Evolutionary conservation across 2,113 vertebrate species (phyloP), one percentile per base, ranked within the genome.

Genomic region (Dicrurus megarhynchus): DNA sequence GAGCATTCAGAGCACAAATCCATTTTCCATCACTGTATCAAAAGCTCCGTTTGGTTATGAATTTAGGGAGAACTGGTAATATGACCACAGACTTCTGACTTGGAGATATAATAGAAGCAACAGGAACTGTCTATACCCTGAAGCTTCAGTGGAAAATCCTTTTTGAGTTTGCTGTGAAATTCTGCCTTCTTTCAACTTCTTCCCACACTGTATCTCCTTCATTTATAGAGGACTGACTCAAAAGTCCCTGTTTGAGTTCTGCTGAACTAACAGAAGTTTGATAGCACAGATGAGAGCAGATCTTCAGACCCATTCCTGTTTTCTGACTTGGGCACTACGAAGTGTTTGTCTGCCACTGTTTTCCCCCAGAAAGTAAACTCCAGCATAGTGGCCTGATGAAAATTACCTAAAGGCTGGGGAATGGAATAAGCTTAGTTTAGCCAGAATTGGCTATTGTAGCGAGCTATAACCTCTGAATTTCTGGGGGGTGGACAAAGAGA

Each of bases 401-500:
- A 81, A 70, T n/a, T n/a, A 90, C 32, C 60, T 71, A 37, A 59
- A 75, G 26, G 30, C 7, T 32, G 35, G 17, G 27, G 4, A 53
- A 52, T 13, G 23, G 24, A 76, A 37, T 52, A 39, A 60, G 3
- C 7, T 71, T 75, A 30, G 55, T 79, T 92, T 53, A 75, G 22
- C 26, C 57, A 91, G n/a, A 87, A 68, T 11, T 87, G 73, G 39
- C 28, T 70, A 9, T 23, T 60, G 7, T 56, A n/a, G 16, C 17
- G 57, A 35, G 59, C 27, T 65, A 30, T 55, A 76, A 70, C 13
- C 47, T 90, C 52, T 57, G 42, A 41, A 64, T 75, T 84, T 71
- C 11, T 37, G 3, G 5, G 8, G 1, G 0, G 4, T 68, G 11
- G 10, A 50, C 27, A 24, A 69, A 47, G 9, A 67, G 18, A 41